Evolutionary conservation across 1,140 invertebrate species (phyloP), one percentile per base, ranked within the genome.

Genomic region (Platyscapa corneri): DNA sequence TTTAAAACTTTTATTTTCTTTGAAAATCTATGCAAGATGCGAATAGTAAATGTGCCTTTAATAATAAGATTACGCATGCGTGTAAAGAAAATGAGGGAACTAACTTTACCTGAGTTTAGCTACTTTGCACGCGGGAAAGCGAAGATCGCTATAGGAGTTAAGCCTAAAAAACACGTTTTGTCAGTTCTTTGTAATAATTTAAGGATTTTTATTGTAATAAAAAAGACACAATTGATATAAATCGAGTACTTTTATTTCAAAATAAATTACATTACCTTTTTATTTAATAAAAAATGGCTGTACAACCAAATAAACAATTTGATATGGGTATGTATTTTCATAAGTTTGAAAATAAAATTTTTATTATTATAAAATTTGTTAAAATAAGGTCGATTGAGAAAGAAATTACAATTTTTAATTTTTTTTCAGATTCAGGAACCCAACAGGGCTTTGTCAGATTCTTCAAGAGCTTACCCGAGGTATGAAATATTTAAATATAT

Each of bases 361-460:
- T n/a, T n/a, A n/a, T n/a, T n/a, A n/a, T n/a, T n/a, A n/a, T n/a
- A n/a, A n/a, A n/a, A n/a, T n/a, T n/a, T n/a, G n/a, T n/a, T 23
- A 72, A 56, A 87, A 23, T 42, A 65, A 67, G 67, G 23, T 23
- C 0, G 16, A 60, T 56, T 67, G n/a, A 42, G 67, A 37, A 34
- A 78, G 5, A 82, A 34, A 49, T 37, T 81, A 32, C 74, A 70
- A 27, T 65, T 76, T 83, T 42, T 37, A 42, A 49, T 85, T 89
- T 88, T 88, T 88, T 90, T 94, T 88, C 91, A 95, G 95, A 95
- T 94, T 90, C 93, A 77, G 87, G 93, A 27, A 92, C 94, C 78
- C 95, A 95, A 87, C 93, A 94, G 88, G 92, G 93, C 85, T 95
- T 95, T 87, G 92, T 95, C 39, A 93, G 94, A 90, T 95, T 93